Percentiles rank a stretch among this genome's conserved stretches.
These are phyloP conservation scores for Eurystomus gularis DNA, from an alignment of 2,113 vertebrate genomes.

Conservation along the genomic window DNA sequence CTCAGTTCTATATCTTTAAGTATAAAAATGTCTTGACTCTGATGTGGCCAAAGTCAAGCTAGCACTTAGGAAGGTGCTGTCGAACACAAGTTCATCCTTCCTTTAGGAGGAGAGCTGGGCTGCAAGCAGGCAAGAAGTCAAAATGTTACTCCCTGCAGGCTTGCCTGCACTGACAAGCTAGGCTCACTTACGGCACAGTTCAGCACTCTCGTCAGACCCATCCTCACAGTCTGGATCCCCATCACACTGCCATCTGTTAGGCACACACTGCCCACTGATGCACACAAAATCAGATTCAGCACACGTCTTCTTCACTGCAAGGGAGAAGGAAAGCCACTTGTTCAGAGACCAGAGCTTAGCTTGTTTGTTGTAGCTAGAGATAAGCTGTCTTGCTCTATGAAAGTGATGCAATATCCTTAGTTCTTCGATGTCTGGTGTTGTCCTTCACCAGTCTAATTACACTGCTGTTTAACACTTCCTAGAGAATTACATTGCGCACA, in stretches of 20 bases:
- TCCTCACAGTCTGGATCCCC: slow-evolving; percentile 96
- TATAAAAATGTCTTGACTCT: not conserved
- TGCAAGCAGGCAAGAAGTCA: not conserved
- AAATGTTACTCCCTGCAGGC: not conserved
- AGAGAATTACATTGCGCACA: not conserved
- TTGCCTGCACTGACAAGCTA: not conserved
- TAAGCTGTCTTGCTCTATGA: not conserved
- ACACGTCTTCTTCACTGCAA: slow-evolving; percentile 90
- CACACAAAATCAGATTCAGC: slow-evolving; percentile 89
- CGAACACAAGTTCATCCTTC: not conserved
- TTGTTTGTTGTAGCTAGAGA: not conserved
- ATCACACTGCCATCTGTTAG: slow-evolving; percentile 94
- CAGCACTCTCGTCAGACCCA: slow-evolving; percentile 87
- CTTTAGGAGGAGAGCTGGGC: not conserved
- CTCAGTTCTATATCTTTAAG: not conserved
- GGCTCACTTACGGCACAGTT: slow-evolving; percentile 90
- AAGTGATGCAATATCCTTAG: not conserved
- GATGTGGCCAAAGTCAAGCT: not conserved
- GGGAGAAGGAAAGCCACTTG: not conserved
- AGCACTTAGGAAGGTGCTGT: not conserved
- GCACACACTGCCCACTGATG: slow-evolving; percentile 89
- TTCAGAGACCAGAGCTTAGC: not conserved
- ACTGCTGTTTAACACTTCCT: not conserved
- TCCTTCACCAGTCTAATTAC: not conserved
- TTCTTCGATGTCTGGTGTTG: not conserved